Evolutionary conservation across 2,888 invertebrate species (phyloP), one percentile per base, ranked within the genome.

Genomic region (Latrodectus elegans): DNA sequence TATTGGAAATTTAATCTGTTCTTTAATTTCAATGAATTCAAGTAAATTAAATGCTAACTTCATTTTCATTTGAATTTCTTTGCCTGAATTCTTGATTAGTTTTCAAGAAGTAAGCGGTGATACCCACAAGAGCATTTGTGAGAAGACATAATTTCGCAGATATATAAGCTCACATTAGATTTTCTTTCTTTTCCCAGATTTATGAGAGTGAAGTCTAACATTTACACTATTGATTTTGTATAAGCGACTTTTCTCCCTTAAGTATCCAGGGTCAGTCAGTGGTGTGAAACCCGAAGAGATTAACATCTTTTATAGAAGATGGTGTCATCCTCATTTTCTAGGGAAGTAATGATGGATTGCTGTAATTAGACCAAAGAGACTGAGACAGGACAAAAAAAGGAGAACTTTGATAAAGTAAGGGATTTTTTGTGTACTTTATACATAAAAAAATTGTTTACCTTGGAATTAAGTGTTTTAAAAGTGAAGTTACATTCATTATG

Each of bases 281-380:
- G 79, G 79, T 72, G 71, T 72, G 79, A 72, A 80, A 80, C 79
- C 79, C 60, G 72, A 71, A 64, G 60, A 80, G 79, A 80, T 82
- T 82, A 82, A 82, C 53, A 52, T 67, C 53, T 17, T 38, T 38
- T 38, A 38, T 38, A 38, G 6, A 55, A 74, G 75, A 52, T 52
- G 52, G 74, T 80, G 79, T 51, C 71, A 82, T 82, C 74, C 68
- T 75, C 68, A 65, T 75, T 82, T 80, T 80, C 71, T 71, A 51
- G 72, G 79, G 49, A 80, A 70, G 67, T 70, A 65, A 53, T 82
- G 82, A 82, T 82, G 73, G 75, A 82, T 82, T 67, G 17, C 74
- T 68, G 67, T 68, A 82, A 82, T 82, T 75, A 82, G 74, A 75
- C 74, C 49, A 55, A 26, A 68, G 68, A 75, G 68, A 82, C 82